A percentile compares a stretch with the other conserved stretches of the same genome.
Conservation (phyloP, 2,888 invertebrate genomes). For the Agriopis marginaria region DNA sequence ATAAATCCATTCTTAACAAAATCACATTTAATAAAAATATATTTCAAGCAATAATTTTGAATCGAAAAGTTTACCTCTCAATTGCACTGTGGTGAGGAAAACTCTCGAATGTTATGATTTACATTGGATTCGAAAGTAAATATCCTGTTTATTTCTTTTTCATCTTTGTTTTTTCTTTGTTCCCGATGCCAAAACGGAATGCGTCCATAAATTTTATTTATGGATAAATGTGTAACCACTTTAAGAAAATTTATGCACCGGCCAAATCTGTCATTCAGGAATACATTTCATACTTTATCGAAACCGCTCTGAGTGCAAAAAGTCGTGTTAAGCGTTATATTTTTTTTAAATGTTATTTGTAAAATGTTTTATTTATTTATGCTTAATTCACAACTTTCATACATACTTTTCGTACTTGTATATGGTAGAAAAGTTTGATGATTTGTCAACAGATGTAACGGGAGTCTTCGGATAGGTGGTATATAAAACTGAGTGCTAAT, state of each 20-base stretch:
- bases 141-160: constrained; percentile 23
- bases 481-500: neutral
- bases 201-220: constrained; percentile 22
- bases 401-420: neutral
- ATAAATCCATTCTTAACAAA: constrained; percentile 1
- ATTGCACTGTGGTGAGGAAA: neutral
- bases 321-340: too few species aligned
- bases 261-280: constrained; percentile 11
- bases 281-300: too few species aligned
- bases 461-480: neutral
- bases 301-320: too few species aligned
- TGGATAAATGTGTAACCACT: constrained; percentile 10
- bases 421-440: too few species aligned
- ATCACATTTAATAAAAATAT: neutral
- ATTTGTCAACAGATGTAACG: neutral
- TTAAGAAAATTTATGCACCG: constrained; percentile 10
- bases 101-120: constrained; percentile 2
- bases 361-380: too few species aligned
- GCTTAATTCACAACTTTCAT: neutral
- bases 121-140: constrained; percentile 18
- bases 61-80: neutral
- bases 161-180: constrained; percentile 15
- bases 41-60: neutral
- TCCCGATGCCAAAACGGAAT: constrained; percentile 24
- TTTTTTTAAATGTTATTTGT: too few species aligned